Evolutionary conservation across 1,140 invertebrate species (phyloP), one percentile per base, ranked within the genome.

Genomic region (Euwallacea similis): DNA sequence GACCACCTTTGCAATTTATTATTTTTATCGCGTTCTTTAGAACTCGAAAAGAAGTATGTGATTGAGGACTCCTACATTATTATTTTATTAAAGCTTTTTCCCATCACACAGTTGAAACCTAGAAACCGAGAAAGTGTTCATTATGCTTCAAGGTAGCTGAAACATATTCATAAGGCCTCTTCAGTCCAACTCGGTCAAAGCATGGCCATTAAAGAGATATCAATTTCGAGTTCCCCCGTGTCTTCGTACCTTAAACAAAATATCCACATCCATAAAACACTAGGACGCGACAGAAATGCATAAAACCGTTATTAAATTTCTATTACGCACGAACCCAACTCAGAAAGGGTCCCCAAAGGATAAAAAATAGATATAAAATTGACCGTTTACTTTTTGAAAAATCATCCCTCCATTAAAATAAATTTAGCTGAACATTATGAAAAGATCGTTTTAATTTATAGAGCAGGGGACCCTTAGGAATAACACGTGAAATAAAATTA

Each of bases 301-400:
- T 53, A 64, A 64, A 64, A 64, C 62, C 62, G 62, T 64, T 64
- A 64, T 64, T 64, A 64, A 64, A 64, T 64, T 64, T 64, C 62
- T 64, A 64, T 64, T 64, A 64, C 13, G 47, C 21, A 64, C 16
- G 53, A 53, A 41, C 47, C 62, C 21, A 50, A 53, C 66, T 11
- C 42, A n/a, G 47, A 59, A 67, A 67, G 42, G 56, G 21, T 50
- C 15, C 42, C 56, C 33, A 6, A 56, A 15, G 47, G 44, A 64
- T 64, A 60, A 67, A 67, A 67, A 67, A 67, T 67, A 67, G 66
- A 67, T 67, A 67, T 67, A 67, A 67, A 67, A 67, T 67, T 67
- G 66, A 67, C 54, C 66, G 66, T 67, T 67, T 56, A 56, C 15
- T 56, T 59, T 59, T 58, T 44, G 42, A 60, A 59, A 67, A 58